Conservation (phyloP, 2,888 invertebrate species). For the Acanthococcus lagerstroemiae region DNA sequence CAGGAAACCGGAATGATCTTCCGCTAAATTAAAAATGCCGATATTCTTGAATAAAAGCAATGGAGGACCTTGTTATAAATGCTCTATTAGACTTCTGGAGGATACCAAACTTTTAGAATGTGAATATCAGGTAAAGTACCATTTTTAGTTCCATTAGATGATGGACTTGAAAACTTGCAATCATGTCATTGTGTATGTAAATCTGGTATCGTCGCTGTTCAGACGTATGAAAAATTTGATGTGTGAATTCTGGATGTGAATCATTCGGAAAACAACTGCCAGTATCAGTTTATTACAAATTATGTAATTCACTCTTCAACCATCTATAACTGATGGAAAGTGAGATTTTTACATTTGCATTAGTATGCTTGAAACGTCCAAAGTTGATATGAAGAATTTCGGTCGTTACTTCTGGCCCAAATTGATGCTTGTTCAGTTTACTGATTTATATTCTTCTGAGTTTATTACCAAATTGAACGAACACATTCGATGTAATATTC, state of each 20-base stretch:
- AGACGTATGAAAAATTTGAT: no score
- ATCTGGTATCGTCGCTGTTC: no score
- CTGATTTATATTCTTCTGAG: neutral
- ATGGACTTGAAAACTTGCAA: neutral
- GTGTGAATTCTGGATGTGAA: no score
- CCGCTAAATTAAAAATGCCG: slow-evolving; percentile 41
- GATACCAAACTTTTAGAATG: slow-evolving; percentile 85
- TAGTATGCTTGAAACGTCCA: neutral
- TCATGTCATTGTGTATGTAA: no score
- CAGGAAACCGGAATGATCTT: no score
- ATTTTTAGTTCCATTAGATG: neutral
- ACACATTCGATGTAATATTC: neutral
- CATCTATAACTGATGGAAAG: neutral
- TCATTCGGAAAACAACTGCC: no score
- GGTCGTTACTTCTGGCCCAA: no score
- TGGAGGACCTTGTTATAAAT: slow-evolving; percentile 67
- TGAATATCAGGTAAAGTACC: slow-evolving; percentile 71
- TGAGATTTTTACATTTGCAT: neutral
- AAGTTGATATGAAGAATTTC: neutral
- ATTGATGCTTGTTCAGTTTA: no score
- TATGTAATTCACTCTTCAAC: no score
- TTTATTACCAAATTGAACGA: neutral
- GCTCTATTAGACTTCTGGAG: slow-evolving; percentile 78
- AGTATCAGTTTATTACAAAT: no score
- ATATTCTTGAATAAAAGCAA: slow-evolving; percentile 57